These are phyloP conservation scores for Pogoniulus pusillus DNA, from an alignment of 2,797 vertebrate genomes.

Conservation along the genomic window DNA sequence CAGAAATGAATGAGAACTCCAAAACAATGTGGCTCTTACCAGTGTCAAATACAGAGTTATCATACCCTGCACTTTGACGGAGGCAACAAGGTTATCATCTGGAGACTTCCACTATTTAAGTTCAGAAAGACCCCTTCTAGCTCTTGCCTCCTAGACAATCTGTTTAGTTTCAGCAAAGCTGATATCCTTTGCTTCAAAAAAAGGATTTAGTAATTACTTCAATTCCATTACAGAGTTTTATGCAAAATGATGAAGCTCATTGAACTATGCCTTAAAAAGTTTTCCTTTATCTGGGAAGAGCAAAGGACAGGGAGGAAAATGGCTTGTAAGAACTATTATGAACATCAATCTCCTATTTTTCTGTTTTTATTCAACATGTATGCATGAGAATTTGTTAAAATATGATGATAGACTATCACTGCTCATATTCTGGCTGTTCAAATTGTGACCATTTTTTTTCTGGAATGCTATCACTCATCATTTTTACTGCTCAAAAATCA, in stretches of 20 bases:
- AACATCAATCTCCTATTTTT: not conserved
- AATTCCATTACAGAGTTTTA: not conserved
- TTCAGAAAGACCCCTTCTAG: not conserved
- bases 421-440: not conserved
- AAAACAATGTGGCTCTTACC: not conserved
- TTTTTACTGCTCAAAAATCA: not conserved
- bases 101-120: not conserved
- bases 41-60: not conserved
- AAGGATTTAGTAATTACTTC: not conserved
- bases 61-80: not conserved
- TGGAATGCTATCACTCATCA: not conserved
- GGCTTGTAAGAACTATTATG: not conserved
- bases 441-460: not conserved
- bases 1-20: not conserved
- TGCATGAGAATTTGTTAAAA: not conserved
- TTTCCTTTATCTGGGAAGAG: not conserved
- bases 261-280: not conserved
- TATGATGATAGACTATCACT: not conserved
- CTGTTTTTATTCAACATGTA: not conserved
- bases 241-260: not conserved
- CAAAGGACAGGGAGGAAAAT: not conserved
- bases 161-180: not conserved
- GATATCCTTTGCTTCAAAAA: not conserved
- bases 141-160: not conserved
- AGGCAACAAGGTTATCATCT: not conserved